These are phyloP conservation scores for Catalaphyllia jardinei DNA, from an alignment of 64 coral and sea anemone species.

Conservation along the genomic window DNA sequence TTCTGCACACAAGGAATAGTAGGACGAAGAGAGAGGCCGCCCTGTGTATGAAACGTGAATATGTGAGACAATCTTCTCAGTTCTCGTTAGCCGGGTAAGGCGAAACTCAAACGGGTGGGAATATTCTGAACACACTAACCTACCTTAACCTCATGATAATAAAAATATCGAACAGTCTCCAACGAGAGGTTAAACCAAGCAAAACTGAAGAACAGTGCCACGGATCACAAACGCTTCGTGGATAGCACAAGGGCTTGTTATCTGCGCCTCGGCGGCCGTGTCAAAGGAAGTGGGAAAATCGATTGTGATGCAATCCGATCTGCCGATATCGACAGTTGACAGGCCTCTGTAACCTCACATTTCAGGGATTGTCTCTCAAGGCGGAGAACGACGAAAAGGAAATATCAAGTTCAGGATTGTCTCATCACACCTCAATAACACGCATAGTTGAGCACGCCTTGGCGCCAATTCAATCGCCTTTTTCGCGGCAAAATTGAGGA, in stretches of 20 bases:
- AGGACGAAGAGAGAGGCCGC: constrained; percentile 49
- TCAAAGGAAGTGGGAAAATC: constrained; percentile 45
- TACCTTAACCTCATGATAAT: constrained; percentile 27
- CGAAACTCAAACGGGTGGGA: neutral
- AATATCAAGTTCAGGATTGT: constrained; percentile 44
- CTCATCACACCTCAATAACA: constrained; percentile 48
- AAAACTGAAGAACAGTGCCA: neutral
- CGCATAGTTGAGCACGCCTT: constrained; percentile 27
- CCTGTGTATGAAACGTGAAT: constrained; percentile 18
- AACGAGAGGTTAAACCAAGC: constrained; percentile 11
- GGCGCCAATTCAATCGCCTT: neutral
- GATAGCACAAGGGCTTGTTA: constrained; percentile 11
- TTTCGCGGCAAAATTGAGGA: constrained; percentile 35
- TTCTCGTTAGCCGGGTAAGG: constrained; percentile 3
- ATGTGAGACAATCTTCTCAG: neutral
- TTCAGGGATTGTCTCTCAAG: constrained; percentile 20
- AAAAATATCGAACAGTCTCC: constrained; percentile 1
- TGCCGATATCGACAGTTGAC: neutral
- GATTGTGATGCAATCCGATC: constrained; percentile 22
- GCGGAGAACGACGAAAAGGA: constrained; percentile 40
- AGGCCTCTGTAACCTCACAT: constrained; percentile 33
- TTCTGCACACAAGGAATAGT: constrained; percentile 9
- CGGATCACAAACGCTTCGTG: constrained; percentile 13
- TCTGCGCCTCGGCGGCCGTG: neutral
- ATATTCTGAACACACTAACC: neutral